Base-by-base conservation (phyloP, 2,888 invertebrate genomes). In the Ptychoptera albimana region DNA sequence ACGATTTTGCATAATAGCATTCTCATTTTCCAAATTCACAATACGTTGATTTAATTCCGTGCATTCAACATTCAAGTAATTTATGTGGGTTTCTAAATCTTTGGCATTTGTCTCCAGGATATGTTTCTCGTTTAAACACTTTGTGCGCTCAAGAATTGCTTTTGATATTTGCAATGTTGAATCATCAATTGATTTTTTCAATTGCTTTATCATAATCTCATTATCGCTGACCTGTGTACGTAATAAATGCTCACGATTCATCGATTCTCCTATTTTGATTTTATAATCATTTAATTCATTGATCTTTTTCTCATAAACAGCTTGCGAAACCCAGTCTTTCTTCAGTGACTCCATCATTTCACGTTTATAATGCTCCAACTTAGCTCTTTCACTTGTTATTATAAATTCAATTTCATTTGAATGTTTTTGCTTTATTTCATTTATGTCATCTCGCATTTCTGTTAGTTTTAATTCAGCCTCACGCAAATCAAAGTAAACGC, bases 111-210 rank as follows among this genome's bases (percentile, higher is more conserved):
- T 70, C 58, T 85, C 82, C 30, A 82, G 58, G 15, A 71, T 69
- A 23, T 79, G 56, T 50, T 79, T 77, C 39, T 84, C 83, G 50
- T 81, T 81, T 44, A 76, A 73, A 2, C 81, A 70, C 51, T 80
- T 77, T 0, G 81, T 79, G 53, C 83, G 74, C 53, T 86, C 84
- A 34, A 82, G 65, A 1, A 81, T 73, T 1, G 77, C 75, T 56
- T 82, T 79, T 0, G 85, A 84, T 14, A 79, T 79, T 49, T 79
- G 74, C n/a, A 84, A 66, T 0, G 78, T 78, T 1, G 79, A 73
- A 49, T 78, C 75, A 55, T 85, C 82, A 11, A 84, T 68, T 44
- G 80, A 77, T 46, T 75, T 74, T 45, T 75, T 69, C n/a, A 82
- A 58, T 0, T 67, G 57, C 37, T 59, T 57, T 34, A 60, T 61